Evolutionary conservation across 2,888 invertebrate species (phyloP).

Genomic region (Mystacides longicornis): DNA sequence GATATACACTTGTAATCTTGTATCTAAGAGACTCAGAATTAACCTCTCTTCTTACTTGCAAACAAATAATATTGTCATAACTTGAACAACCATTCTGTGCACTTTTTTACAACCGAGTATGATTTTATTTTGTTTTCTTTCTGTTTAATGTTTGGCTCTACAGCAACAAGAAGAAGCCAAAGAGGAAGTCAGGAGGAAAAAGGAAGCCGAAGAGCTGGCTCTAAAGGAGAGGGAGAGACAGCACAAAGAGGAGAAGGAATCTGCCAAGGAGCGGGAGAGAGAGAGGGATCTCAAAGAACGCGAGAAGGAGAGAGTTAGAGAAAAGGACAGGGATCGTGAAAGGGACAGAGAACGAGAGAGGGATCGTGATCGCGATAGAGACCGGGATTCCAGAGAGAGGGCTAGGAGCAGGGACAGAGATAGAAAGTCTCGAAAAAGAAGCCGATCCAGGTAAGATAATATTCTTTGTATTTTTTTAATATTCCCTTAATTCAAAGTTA

Average conservation of each 20-base stretch:
- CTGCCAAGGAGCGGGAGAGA: slow-evolving; percentile 37
- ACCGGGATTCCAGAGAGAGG: slow-evolving; percentile 27
- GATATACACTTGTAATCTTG: too few species aligned
- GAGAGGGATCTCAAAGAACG: slow-evolving; percentile 31
- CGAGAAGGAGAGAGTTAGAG: slow-evolving; percentile 34
- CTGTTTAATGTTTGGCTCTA: slow-evolving; percentile 29
- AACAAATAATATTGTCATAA: background rate
- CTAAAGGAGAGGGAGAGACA: slow-evolving; percentile 38
- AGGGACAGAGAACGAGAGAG: slow-evolving; percentile 38
- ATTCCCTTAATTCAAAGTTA: too few species aligned
- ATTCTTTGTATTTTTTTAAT: too few species aligned
- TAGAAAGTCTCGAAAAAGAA: slow-evolving; percentile 39
- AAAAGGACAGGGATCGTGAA: slow-evolving; percentile 29
- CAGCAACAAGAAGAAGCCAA: slow-evolving; percentile 72
- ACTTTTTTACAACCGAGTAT: background rate
- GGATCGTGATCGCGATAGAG: slow-evolving; percentile 36
- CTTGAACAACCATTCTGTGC: background rate
- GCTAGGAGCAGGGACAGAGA: slow-evolving; percentile 37
- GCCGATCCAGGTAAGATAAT: slow-evolving; percentile 19
- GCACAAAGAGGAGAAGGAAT: slow-evolving; percentile 29
- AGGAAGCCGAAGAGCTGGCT: slow-evolving; percentile 57
- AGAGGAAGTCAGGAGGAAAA: slow-evolving; percentile 60
- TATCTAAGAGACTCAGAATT: too few species aligned
- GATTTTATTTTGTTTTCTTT: slow-evolving; percentile 1
- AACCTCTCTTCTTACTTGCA: background rate